Base-by-base conservation (phyloP, 1,140 invertebrate genomes). In the Orchestia grillus region DNA sequence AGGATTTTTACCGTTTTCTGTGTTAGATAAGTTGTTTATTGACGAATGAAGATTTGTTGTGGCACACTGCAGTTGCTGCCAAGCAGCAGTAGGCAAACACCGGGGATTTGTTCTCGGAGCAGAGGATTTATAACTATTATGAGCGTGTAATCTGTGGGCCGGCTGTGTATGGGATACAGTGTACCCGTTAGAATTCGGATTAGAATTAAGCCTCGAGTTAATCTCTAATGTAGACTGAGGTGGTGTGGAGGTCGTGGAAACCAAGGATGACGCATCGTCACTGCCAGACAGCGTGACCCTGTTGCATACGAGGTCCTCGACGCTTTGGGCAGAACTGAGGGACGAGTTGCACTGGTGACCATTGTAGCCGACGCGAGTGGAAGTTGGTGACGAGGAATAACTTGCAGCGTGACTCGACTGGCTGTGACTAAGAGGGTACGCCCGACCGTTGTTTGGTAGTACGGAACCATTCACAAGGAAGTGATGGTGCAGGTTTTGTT, bases 51-150 rank as follows among this genome's bases (percentile, higher is more conserved):
- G 43, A 87, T 95, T 91, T 57, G 95, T 53, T 95, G 42, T 91
- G 57, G 95, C 41, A 62, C 36, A 45, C 87, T 92, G 42, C 95
- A 87, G 91, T 95, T 96, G 44, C 96, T 96, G 91, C 96, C 96
- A 36, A 95, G 96, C 53, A 96, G 96, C 41, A 45, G 92, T 40
- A 19, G 97, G 96, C 42, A 96, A 91, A 95, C 97, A 97, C 11
- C 97, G 96, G 40, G 97, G 97, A 95, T 97, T 97, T 11, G 97
- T 97, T 44, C 97, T 96, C 6, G 97, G 97, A 47, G 97, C 97
- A 53, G 97, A 97, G 8, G 97, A 97, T 95, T 97, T 97, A 96
- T 97, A 44, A 94, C 92, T 94, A 44, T 42, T 44, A 94, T 94
- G 43, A 8, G 92, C 43, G 41, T 42, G 88, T 42, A 91, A 19